Conservation (phyloP, 2,888 invertebrate genomes). For the Myopa tessellatipennis region DNA sequence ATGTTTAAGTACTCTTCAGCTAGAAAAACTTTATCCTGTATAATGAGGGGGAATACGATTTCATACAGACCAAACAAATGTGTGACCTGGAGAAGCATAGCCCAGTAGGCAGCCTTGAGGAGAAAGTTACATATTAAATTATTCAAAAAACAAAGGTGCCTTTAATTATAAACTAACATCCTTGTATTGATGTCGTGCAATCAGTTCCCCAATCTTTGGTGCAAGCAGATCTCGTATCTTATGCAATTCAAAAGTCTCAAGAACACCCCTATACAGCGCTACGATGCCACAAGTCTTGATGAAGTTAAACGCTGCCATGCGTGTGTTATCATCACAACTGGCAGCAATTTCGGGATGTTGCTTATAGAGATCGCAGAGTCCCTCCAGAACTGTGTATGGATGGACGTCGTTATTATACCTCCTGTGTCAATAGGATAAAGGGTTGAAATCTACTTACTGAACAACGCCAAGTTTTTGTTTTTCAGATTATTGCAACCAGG, state of each 20-base stretch:
- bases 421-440: background rate
- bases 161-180: slow-evolving; percentile 68
- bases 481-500: slow-evolving; percentile 66
- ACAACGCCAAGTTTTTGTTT: slow-evolving; percentile 61
- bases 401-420: no score
- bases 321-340: slow-evolving; percentile 71
- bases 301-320: slow-evolving; percentile 79
- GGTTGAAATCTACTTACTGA: slow-evolving; percentile 49
- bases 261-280: slow-evolving; percentile 74
- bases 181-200: slow-evolving; percentile 74
- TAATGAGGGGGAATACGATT: slow-evolving; percentile 80
- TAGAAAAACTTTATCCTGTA: slow-evolving; percentile 82
- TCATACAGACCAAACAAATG: slow-evolving; percentile 77
- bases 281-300: slow-evolving; percentile 76
- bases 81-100: slow-evolving; percentile 76
- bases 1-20: slow-evolving; percentile 81
- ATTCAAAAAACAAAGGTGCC: background rate
- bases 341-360: slow-evolving; percentile 67
- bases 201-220: slow-evolving; percentile 72
- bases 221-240: slow-evolving; percentile 74
- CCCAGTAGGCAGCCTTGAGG: slow-evolving; percentile 76
- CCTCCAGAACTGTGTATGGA: slow-evolving; percentile 70
- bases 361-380: slow-evolving; percentile 71
- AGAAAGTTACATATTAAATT: slow-evolving; percentile 25
- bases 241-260: slow-evolving; percentile 74